Evolutionary conservation across 2,888 invertebrate genomes (phyloP).

Genomic region (Drosophila mimica): DNA sequence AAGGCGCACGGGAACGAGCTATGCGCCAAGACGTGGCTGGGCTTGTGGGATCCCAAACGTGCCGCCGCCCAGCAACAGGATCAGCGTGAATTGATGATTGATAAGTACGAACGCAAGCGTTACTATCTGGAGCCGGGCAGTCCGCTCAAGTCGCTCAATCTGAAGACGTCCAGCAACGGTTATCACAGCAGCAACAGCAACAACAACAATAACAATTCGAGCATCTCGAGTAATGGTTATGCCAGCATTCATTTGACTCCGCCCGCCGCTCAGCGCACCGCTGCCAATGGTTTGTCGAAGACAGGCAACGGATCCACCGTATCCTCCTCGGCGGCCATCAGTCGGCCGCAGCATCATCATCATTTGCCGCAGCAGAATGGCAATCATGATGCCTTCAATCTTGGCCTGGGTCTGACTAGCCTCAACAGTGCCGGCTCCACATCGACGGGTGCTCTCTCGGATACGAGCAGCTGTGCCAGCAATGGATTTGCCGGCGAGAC

Average conservation of each 20-base stretch:
- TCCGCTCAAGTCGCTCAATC: conserved; percentile 84
- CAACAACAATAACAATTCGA: not conserved
- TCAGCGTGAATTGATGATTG: conserved; percentile 96
- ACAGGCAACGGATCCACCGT: conserved; percentile 22
- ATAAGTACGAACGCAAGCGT: conserved; percentile 97
- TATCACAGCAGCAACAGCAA: conserved; percentile 44
- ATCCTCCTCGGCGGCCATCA: conserved; percentile 76
- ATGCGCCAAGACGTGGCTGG: conserved; percentile 96
- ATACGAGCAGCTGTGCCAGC: conserved; percentile 83
- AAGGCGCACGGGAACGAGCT: conserved; percentile 96
- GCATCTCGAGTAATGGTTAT: conserved; percentile 68
- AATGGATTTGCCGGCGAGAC: conserved; percentile 85
- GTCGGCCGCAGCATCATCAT: conserved; percentile 81
- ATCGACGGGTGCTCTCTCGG: conserved; percentile 81
- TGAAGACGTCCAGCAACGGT: conserved; percentile 68
- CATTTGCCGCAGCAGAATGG: conserved; percentile 50
- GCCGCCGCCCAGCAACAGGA: conserved; percentile 93
- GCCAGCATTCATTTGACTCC: conserved; percentile 84
- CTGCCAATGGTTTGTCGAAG: conserved; percentile 81
- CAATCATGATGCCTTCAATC: conserved; percentile 62
- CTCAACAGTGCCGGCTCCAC: conserved; percentile 81
- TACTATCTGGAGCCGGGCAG: conserved; percentile 85
- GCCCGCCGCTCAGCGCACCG: conserved; percentile 83
- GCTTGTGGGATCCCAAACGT: conserved; percentile 92
- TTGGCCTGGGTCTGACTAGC: conserved; percentile 64